A percentile compares a stretch with the other conserved stretches of the same genome.
phyloP scores from a whole-genome alignment of 2,113 vertebrate genomes.

The Pithys albifrons region DNA sequence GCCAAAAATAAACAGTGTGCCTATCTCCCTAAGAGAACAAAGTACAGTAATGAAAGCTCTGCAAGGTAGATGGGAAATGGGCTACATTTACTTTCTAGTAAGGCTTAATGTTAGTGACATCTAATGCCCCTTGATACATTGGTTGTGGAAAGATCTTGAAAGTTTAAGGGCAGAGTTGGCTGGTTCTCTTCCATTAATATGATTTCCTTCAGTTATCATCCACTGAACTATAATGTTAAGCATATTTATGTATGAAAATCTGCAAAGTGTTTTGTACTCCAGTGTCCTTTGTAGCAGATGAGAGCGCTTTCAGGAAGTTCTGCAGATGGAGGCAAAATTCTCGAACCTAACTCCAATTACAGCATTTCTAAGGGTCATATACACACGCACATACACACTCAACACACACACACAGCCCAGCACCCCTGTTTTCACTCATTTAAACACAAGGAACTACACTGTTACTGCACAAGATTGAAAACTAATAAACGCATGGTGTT shows the following conservation, averaged over 20 bases:
- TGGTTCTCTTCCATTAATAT: conserved; percentile 23
- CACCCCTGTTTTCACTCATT: conserved; percentile 67
- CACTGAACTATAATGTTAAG: conserved; percentile 5
- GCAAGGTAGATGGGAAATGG: conserved; percentile 26
- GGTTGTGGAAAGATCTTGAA: conserved; percentile 15
- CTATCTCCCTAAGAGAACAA: conserved; percentile 50
- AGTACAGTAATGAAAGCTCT: conserved; percentile 3
- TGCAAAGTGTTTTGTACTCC: conserved; percentile 27
- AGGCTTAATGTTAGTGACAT: conserved; percentile 38
- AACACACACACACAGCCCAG: conserved; percentile 56
- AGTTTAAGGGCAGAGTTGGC: conserved; percentile 58
- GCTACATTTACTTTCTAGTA: conserved; percentile 34
- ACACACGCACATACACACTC: conserved; percentile 67
- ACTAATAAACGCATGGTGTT: conserved; percentile 59
- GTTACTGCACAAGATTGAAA: conserved; percentile 75
- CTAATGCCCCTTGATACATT: conserved; percentile 23
- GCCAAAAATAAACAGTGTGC: conserved; percentile 31
- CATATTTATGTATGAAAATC: conserved; percentile 24
- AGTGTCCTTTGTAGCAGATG: conserved; percentile 48
- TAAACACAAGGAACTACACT: conserved; percentile 73
- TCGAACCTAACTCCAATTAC: conserved; percentile 76
- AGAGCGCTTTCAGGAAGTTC: conserved; percentile 56
- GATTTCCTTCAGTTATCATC: conserved; percentile 15
- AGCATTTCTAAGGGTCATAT: conserved; percentile 73
- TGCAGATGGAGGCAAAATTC: conserved; percentile 72